phyloP scores from a whole-genome alignment of 2,888 invertebrate genomes.

The Physocephala rufipes region DNA sequence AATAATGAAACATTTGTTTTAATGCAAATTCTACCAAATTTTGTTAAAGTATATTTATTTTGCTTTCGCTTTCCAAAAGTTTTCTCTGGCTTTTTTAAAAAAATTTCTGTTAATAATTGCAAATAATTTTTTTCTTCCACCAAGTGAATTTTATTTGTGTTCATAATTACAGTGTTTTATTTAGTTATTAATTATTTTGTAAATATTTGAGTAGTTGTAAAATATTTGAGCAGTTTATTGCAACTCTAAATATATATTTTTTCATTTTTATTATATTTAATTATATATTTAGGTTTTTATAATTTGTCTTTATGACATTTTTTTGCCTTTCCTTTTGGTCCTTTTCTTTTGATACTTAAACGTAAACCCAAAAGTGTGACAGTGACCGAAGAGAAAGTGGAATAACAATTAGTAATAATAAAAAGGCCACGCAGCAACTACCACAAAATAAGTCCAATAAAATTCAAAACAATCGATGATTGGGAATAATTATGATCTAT shows the following conservation, averaged over 20 bases:
- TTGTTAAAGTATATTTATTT: no score
- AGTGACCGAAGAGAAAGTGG: background rate
- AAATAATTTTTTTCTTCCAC: background rate
- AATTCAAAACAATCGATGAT: slow-evolving; percentile 22
- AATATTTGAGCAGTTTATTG: background rate
- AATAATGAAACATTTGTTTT: no score
- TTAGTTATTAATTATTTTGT: background rate
- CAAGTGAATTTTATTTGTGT: background rate
- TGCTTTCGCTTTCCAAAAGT: background rate
- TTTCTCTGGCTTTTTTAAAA: background rate
- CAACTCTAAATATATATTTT: background rate
- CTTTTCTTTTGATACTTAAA: no score
- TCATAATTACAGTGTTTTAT: background rate
- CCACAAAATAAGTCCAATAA: background rate
- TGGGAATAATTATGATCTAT: slow-evolving; percentile 33
- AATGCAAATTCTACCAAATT: no score
- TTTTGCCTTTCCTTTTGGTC: no score
- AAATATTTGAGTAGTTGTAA: background rate
- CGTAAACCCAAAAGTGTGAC: background rate
- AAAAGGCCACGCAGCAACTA: background rate
- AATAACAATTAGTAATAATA: slow-evolving; percentile 2
- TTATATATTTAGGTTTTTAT: background rate
- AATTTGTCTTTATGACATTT: background rate
- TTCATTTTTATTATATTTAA: background rate
- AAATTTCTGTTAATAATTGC: background rate